phyloP scores from a whole-genome alignment of 2,888 invertebrate genomes.

The Epirrhoe alternata region DNA sequence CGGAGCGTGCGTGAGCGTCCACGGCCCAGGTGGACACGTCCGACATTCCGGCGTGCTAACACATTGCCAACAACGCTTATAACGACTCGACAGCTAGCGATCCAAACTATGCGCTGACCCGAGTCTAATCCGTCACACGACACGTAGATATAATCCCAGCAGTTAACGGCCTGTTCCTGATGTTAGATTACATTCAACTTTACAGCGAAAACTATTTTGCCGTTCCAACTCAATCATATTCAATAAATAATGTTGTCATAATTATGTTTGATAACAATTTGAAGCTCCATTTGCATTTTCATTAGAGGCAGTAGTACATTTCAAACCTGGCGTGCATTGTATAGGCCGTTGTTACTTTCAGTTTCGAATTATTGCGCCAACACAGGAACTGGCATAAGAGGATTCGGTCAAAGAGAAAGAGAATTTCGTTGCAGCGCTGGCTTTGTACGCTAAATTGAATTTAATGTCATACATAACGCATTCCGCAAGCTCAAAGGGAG shows the following conservation, averaged over 20 bases:
- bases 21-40: conserved; percentile 73
- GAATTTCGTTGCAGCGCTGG: conserved; percentile 73
- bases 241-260: conserved; percentile 19
- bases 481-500: conserved; percentile 80
- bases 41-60: conserved; percentile 61
- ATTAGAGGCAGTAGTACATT: conserved; percentile 1
- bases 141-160: conserved; percentile 41
- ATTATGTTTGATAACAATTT: conserved; percentile 7
- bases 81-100: conserved; percentile 57
- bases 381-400: conserved; percentile 73
- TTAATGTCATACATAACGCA: conserved; percentile 80
- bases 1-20: conserved; percentile 58
- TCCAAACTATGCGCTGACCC: conserved; percentile 57
- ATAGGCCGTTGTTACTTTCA: conserved; percentile 53
- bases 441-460: conserved; percentile 81
- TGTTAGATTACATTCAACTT: conserved; percentile 6
- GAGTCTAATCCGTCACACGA: conserved; percentile 54
- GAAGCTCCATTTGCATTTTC: conserved; percentile 16
- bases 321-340: conserved; percentile 36
- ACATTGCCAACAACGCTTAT: conserved; percentile 65
- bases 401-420: conserved; percentile 76
- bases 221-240: conserved; percentile 21
- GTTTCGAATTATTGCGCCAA: conserved; percentile 65
- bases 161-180: conserved; percentile 18
- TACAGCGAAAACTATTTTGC: not conserved